These are phyloP conservation scores for Zaprionus inermis DNA, from an alignment of 1,140 invertebrate genomes.

Conservation along the genomic window DNA sequence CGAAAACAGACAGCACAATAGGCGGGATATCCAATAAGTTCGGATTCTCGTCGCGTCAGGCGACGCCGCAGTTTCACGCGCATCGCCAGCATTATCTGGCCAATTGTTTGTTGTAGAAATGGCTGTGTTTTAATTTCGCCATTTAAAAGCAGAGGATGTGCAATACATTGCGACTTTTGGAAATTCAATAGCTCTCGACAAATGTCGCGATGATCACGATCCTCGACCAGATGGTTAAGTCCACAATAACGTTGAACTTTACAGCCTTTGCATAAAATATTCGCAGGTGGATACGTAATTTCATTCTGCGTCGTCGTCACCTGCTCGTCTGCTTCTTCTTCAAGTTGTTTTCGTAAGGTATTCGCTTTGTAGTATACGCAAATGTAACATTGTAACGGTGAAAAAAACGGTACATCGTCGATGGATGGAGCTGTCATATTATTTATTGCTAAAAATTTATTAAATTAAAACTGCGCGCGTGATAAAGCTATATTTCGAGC, in stretches of 20 bases:
- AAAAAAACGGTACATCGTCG: background rate
- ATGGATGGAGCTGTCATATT: background rate
- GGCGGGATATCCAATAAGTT: slow-evolving; percentile 54
- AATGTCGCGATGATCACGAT: slow-evolving; percentile 46
- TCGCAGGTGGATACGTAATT: background rate
- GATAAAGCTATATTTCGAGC: background rate
- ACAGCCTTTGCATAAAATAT: slow-evolving; percentile 43
- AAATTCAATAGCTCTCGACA: slow-evolving; percentile 39
- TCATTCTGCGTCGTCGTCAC: background rate
- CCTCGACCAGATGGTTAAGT: slow-evolving; percentile 44
- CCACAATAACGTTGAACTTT: slow-evolving; percentile 64
- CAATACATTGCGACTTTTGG: slow-evolving; percentile 15
- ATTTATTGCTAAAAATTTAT: background rate
- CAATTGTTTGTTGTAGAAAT: slow-evolving; percentile 34
- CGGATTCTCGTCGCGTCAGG: slow-evolving; percentile 43
- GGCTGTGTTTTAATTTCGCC: background rate
- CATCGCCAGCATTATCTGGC: slow-evolving; percentile 50
- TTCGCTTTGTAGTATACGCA: slow-evolving; percentile 15
- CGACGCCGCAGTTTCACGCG: slow-evolving; percentile 35
- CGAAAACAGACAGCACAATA: slow-evolving; percentile 56
- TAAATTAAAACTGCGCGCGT: slow-evolving; percentile 5
- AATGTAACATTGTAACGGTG: slow-evolving; percentile 32
- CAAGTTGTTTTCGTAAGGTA: slow-evolving; percentile 5
- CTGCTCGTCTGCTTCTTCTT: background rate
- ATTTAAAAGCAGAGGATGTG: slow-evolving; percentile 46